A percentile compares a stretch with the other conserved stretches of the same genome.
phyloP scores from a whole-genome alignment of 2,113 vertebrate genomes.

The Ailurus styani region DNA sequence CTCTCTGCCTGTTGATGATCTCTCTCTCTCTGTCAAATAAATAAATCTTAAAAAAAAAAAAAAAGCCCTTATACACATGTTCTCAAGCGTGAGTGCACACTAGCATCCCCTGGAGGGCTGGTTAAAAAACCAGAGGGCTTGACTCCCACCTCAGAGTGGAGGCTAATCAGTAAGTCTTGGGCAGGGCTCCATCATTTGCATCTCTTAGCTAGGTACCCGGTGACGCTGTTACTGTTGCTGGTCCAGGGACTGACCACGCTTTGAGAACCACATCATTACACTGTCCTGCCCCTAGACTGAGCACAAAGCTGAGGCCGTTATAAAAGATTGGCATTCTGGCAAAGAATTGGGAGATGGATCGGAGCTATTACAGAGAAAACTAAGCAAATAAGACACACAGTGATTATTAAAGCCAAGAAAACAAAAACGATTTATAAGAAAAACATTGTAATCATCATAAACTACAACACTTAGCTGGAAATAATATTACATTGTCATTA shows the following conservation, averaged over 20 bases:
- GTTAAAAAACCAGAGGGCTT: not conserved
- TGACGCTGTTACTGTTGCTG: not conserved
- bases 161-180: not conserved
- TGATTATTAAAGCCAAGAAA: constrained; percentile 31
- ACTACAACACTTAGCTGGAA: constrained; percentile 11
- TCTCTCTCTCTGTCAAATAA: too few relatives aligned
- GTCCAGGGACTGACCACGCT: not conserved
- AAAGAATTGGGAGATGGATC: not conserved
- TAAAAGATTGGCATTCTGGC: not conserved
- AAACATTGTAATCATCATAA: constrained; percentile 41
- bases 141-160: not conserved
- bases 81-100: not conserved
- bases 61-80: too few relatives aligned
- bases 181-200: not conserved
- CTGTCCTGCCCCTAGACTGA: not conserved
- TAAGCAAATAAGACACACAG: constrained; percentile 24
- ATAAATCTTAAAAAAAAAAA: too few relatives aligned
- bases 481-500: constrained; percentile 36
- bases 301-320: not conserved
- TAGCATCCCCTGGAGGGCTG: not conserved
- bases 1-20: too few relatives aligned
- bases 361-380: constrained; percentile 4
- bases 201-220: not conserved
- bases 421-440: constrained; percentile 32
- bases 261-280: not conserved